Evolutionary conservation across 2,113 vertebrate species (phyloP).

Genomic region (Sturnus vulgaris): DNA sequence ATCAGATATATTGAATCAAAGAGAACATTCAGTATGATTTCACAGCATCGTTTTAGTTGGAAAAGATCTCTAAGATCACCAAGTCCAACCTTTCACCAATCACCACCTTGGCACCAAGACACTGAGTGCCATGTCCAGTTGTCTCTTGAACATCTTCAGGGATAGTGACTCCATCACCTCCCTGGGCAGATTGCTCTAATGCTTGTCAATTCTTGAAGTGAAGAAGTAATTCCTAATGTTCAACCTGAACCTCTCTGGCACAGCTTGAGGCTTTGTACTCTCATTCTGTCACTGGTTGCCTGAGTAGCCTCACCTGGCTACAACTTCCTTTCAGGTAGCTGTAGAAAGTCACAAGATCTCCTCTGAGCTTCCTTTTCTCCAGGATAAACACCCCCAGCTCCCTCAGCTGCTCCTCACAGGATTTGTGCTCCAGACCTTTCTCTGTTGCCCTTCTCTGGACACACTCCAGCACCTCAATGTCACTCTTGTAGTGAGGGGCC

Average conservation of each 20-base stretch:
- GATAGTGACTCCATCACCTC: not conserved
- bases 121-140: fast-evolving
- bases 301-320: not conserved
- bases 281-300: not conserved
- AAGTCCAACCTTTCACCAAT: not conserved
- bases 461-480: not conserved
- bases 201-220: not conserved
- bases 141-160: not conserved
- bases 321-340: not conserved
- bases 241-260: not conserved
- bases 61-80: not conserved
- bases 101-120: not conserved
- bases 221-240: not conserved
- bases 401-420: not conserved
- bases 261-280: not conserved
- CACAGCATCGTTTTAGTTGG: not conserved
- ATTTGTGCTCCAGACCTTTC: not conserved
- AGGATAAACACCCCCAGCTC: not conserved
- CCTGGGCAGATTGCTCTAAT: not conserved
- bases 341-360: not conserved
- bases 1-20: not conserved
- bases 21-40: not conserved
- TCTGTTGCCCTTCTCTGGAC: not conserved
- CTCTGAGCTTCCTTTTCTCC: not conserved
- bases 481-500: not conserved